phyloP scores from a whole-genome alignment of 1,140 invertebrate species.

The Pentalonia nigronervosa region DNA sequence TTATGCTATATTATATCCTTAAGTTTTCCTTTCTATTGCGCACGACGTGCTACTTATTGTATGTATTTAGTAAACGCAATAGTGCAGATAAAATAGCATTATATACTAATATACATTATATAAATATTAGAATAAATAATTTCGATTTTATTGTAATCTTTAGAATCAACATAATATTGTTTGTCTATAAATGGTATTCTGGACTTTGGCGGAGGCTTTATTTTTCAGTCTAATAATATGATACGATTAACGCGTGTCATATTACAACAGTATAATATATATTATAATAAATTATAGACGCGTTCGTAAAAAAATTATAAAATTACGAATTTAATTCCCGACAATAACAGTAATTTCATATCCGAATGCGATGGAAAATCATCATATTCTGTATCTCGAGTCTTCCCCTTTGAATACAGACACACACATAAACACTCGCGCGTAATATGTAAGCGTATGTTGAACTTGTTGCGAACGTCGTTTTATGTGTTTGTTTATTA shows the following conservation, averaged over 20 bases:
- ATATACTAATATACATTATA: background rate
- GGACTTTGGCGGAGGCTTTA: background rate
- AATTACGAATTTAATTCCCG: background rate
- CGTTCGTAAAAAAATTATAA: background rate
- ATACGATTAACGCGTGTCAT: background rate
- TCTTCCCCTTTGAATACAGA: background rate
- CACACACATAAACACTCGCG: background rate
- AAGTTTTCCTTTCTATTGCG: conserved; percentile 28
- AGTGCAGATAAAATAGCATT: background rate
- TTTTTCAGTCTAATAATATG: background rate
- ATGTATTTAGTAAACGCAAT: background rate
- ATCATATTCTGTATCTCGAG: background rate
- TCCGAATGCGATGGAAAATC: background rate
- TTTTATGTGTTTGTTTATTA: background rate
- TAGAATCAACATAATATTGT: no score
- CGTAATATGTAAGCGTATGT: background rate
- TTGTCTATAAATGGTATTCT: background rate
- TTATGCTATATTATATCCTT: background rate
- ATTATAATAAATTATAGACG: background rate
- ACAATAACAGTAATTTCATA: background rate
- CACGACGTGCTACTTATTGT: background rate
- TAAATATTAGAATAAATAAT: background rate
- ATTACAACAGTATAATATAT: background rate
- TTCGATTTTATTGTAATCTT: background rate
- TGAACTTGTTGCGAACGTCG: background rate